Base-by-base conservation (phyloP, 2,797 vertebrate species). In the Pangasius djambal region DNA sequence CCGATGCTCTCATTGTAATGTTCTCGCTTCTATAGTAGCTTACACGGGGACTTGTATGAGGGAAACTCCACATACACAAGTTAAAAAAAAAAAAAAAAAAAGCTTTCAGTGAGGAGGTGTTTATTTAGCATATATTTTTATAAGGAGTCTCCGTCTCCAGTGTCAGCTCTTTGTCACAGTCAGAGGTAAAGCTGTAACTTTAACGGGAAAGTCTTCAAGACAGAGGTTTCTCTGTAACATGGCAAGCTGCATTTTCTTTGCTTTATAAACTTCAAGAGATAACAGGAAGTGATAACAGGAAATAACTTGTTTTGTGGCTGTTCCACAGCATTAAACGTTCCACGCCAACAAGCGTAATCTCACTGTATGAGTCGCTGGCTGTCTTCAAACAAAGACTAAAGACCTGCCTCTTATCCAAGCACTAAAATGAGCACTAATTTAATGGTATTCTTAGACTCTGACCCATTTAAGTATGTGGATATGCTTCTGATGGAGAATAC, bases 351-450 rank as follows among this genome's bases (percentile, higher is more conserved):
- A 50, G 25, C 13, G 5, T 77, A 15, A 77, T 50, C 13, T n/a
- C 52, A 81, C 52, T 79, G 70, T 40, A 4, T 5, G 50, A 57
- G 15, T 59, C 31, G n/a, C 52, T 59, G 31, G 18, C 52, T 79
- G 3, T 55, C 79, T 61, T 82, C 55, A 28, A 15, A 40, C 22
- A 15, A 81, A 61, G 31, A 12, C 52, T 34, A 13, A 81, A 59
- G 34, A 31, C 20, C 12, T 28, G 57, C 10, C 34, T 63, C 13
- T 18, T 63, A 83, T 44, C n/a, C 52, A 12, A 81, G 52, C 50
- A 81, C 81, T 83, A 44, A 83, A 83, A 63, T 0, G 37, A 83
- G 81, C 59, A 44, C 59, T 83, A 44, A 40, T 83, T 83, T 63
- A 44, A 40, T n/a, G 59, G 22, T 83, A 65, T 83, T 83, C 59